Conservation (phyloP, 1,140 invertebrate species). For the Bactericera cockerelli region DNA sequence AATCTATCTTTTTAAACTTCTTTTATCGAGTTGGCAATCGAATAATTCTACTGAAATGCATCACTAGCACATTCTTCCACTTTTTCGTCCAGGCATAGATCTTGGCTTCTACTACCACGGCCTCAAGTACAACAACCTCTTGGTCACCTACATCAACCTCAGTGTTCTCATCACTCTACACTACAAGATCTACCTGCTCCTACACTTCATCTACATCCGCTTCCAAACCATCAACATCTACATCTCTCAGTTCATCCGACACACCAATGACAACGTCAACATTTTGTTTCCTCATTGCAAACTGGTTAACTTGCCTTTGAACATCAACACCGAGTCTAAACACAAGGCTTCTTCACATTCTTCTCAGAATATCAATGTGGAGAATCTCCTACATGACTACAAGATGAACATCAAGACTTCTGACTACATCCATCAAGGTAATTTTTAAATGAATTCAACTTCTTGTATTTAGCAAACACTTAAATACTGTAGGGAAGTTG, state of each 20-base stretch:
- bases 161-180: not conserved
- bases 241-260: not conserved
- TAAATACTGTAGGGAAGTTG: too few relatives aligned
- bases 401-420: too few relatives aligned
- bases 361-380: too few relatives aligned
- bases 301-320: not conserved
- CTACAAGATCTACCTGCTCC: not conserved
- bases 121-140: not conserved
- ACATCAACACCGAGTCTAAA: not conserved
- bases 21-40: too few relatives aligned
- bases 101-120: not conserved
- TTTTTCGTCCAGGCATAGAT: not conserved
- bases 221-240: not conserved
- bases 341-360: too few relatives aligned
- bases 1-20: too few relatives aligned
- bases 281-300: constrained; percentile 8
- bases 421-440: too few relatives aligned
- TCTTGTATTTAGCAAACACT: too few relatives aligned
- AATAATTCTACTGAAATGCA: too few relatives aligned
- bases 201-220: not conserved
- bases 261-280: not conserved
- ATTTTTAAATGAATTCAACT: too few relatives aligned
- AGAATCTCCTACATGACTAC: too few relatives aligned
- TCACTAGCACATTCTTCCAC: too few relatives aligned
- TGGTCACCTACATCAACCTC: not conserved